Evolutionary conservation across 2,888 invertebrate genomes (phyloP).

Genomic region (Troides oblongomaculatus): DNA sequence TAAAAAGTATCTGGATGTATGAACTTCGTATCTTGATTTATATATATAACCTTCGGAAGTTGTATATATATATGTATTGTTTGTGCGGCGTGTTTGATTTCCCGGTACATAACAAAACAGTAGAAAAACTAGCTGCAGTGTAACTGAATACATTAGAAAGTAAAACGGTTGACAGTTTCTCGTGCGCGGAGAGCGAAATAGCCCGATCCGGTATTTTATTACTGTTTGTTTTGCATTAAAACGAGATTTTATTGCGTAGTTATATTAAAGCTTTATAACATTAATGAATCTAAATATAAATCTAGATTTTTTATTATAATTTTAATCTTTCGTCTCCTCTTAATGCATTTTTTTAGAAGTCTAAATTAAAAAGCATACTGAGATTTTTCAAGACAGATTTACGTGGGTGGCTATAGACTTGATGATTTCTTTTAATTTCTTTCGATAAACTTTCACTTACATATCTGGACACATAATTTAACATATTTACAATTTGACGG

Average conservation of each 20-base stretch:
- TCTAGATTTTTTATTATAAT: not conserved
- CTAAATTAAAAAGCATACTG: too few relatives aligned
- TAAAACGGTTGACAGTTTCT: slow-evolving; percentile 27
- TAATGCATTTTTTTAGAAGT: too few relatives aligned
- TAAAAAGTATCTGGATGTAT: too few relatives aligned
- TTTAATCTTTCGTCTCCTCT: not conserved
- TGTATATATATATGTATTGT: not conserved
- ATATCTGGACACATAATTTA: too few relatives aligned
- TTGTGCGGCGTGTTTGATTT: slow-evolving; percentile 10
- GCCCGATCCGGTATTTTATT: slow-evolving; percentile 26
- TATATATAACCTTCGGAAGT: not conserved
- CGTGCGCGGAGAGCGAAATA: slow-evolving; percentile 20
- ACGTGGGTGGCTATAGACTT: too few relatives aligned
- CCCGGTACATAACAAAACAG: slow-evolving; percentile 12
- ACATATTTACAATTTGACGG: too few relatives aligned
- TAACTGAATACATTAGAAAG: slow-evolving; percentile 31
- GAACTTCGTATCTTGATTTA: too few relatives aligned
- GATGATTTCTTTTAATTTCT: too few relatives aligned
- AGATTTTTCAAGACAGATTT: too few relatives aligned
- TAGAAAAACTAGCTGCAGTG: slow-evolving; percentile 23
- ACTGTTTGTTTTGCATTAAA: slow-evolving; percentile 15
- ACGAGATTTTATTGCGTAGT: slow-evolving; percentile 8
- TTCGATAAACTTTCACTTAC: too few relatives aligned
- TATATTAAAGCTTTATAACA: slow-evolving; percentile 2
- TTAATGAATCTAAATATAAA: not conserved